Conservation (phyloP, 1,140 invertebrate species). For the Pachypeltis micranthus region DNA sequence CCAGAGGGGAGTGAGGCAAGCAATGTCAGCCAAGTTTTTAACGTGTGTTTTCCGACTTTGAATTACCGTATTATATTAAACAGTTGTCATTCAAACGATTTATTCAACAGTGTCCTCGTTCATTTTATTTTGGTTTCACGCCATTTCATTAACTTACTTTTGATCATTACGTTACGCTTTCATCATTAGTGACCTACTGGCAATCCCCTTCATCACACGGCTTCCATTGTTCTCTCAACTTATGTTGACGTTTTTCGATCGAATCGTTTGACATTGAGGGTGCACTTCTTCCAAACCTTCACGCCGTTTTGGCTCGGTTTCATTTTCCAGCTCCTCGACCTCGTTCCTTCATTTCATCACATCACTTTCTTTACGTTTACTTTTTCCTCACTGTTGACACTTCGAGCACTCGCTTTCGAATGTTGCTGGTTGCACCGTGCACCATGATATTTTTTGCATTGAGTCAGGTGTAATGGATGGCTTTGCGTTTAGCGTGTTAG, state of each 20-base stretch:
- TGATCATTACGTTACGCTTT: background rate
- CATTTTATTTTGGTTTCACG: background rate
- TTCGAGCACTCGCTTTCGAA: too few species aligned
- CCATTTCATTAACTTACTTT: background rate
- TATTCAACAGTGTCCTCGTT: background rate
- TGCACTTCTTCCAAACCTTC: too few species aligned
- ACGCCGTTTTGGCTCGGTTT: too few species aligned
- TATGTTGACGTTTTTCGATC: background rate
- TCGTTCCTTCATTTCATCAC: too few species aligned
- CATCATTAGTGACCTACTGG: background rate
- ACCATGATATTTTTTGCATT: too few species aligned
- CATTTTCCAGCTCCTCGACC: too few species aligned
- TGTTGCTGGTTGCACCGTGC: too few species aligned
- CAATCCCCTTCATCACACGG: background rate
- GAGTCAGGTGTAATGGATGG: too few species aligned
- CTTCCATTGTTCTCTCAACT: background rate
- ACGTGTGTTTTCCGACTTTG: constrained; percentile 4
- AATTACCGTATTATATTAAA: background rate
- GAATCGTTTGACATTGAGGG: background rate
- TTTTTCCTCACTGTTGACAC: too few species aligned
- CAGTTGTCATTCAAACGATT: background rate
- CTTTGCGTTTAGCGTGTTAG: too few species aligned
- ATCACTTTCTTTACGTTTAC: too few species aligned
- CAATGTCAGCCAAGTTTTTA: constrained; percentile 4
- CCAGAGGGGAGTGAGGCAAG: constrained; percentile 3